phyloP scores from a whole-genome alignment of 1,140 invertebrate genomes.

The Sogatella furcifera region DNA sequence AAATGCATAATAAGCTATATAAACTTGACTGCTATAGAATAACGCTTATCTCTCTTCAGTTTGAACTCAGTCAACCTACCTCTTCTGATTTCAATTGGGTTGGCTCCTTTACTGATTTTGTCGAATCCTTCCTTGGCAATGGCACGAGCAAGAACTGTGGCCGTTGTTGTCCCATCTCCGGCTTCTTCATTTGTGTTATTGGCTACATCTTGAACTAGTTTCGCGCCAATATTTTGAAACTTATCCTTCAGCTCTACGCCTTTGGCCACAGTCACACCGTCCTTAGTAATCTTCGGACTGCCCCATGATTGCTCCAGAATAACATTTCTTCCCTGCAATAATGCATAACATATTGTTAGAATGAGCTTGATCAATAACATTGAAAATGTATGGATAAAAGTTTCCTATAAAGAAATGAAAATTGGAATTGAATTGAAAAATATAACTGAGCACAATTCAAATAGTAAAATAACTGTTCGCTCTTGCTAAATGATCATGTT shows the following conservation, averaged over 20 bases:
- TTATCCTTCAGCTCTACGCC: constrained; percentile 97
- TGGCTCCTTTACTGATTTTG: constrained; percentile 95
- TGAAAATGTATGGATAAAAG: no score
- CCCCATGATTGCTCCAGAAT: constrained; percentile 99
- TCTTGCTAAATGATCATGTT: no score
- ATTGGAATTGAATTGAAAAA: no score
- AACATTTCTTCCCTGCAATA: constrained; percentile 88
- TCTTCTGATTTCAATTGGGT: constrained; percentile 94
- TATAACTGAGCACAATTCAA: no score
- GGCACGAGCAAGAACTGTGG: constrained; percentile 90
- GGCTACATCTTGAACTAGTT: constrained; percentile 98
- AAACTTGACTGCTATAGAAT: no score
- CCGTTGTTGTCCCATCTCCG: constrained; percentile 98
- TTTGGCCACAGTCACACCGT: constrained; percentile 99
- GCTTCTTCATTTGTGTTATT: constrained; percentile 99
- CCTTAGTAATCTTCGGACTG: constrained; percentile 98
- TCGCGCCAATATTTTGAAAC: constrained; percentile 98
- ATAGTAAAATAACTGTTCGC: no score
- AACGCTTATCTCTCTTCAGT: no score
- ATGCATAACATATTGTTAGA: no score
- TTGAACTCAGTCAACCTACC: constrained; percentile 48
- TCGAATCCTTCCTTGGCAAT: constrained; percentile 99
- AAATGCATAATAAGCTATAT: no score
- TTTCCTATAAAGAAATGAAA: no score
- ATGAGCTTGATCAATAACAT: no score